phyloP scores from a whole-genome alignment of 2,888 invertebrate genomes.

The Ypsolopha scabrella region DNA sequence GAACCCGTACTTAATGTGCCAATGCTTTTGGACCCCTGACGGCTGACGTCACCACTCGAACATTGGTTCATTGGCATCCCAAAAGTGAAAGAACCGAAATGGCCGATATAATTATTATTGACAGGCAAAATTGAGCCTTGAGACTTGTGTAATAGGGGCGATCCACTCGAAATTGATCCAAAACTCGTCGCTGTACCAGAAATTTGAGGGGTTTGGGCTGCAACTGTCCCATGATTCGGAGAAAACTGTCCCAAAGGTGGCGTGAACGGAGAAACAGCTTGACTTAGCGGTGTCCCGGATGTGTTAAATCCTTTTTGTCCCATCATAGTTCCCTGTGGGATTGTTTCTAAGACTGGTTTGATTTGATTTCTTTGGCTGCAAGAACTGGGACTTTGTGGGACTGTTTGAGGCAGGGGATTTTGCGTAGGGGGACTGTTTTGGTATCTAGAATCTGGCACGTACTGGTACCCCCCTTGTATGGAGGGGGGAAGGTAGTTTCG shows the following conservation, averaged over 20 bases:
- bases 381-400: too few relatives aligned
- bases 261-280: constrained; percentile 24
- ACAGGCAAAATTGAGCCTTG: constrained; percentile 9
- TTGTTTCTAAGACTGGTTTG: constrained; percentile 46
- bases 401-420: constrained; percentile 22
- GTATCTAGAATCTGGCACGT: constrained; percentile 40
- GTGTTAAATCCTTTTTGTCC: constrained; percentile 23
- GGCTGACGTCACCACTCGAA: too few relatives aligned
- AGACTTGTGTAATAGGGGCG: constrained; percentile 8
- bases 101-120: neutral
- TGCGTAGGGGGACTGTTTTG: constrained; percentile 27
- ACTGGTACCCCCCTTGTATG: constrained; percentile 60
- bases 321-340: constrained; percentile 45
- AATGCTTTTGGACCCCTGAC: neutral
- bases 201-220: constrained; percentile 5
- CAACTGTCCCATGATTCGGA: constrained; percentile 19
- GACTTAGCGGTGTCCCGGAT: constrained; percentile 22
- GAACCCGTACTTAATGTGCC: neutral
- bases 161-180: constrained; percentile 16
- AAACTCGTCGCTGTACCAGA: too few relatives aligned
- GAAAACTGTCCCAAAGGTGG: constrained; percentile 22
- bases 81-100: constrained; percentile 4
- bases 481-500: constrained; percentile 82
- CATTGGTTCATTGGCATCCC: constrained; percentile 2
- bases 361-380: constrained; percentile 27